phyloP scores from a whole-genome alignment of 2,888 invertebrate genomes.

The Drosophila multiciliata region DNA sequence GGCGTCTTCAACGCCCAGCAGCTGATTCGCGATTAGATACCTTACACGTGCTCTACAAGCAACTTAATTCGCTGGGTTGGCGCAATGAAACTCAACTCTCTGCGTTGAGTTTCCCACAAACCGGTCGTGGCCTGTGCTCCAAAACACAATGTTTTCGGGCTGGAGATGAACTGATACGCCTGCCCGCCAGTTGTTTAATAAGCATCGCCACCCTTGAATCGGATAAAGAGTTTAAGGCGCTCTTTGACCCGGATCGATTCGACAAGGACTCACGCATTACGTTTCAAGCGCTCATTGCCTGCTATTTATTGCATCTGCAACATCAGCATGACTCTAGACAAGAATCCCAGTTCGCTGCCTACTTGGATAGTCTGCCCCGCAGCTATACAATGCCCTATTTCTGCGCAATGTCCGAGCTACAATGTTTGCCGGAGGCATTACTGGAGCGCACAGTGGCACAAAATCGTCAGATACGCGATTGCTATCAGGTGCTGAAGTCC shows the following conservation, averaged over 20 bases:
- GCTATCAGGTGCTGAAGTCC: conserved; percentile 62
- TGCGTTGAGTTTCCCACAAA: conserved; percentile 87
- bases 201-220: conserved; percentile 87
- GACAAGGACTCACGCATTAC: conserved; percentile 84
- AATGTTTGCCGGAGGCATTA: conserved; percentile 87
- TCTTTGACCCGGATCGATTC: conserved; percentile 78
- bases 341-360: conserved; percentile 87
- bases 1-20: conserved; percentile 50
- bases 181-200: conserved; percentile 88
- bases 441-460: conserved; percentile 86
- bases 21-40: conserved; percentile 14
- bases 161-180: conserved; percentile 87
- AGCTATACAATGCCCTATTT: conserved; percentile 90
- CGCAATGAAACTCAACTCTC: conserved; percentile 86
- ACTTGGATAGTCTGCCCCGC: conserved; percentile 89
- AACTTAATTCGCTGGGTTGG: conserved; percentile 85
- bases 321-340: conserved; percentile 84
- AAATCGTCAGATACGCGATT: conserved; percentile 85
- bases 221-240: conserved; percentile 86
- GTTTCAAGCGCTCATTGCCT: conserved; percentile 90
- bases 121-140: conserved; percentile 91
- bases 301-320: conserved; percentile 90
- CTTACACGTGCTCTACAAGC: conserved; percentile 65
- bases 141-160: conserved; percentile 85
- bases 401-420: conserved; percentile 86